Percentiles rank a stretch among this genome's conserved stretches.
Conservation (phyloP, 2,888 invertebrate species). For the Xanthia togata region DNA sequence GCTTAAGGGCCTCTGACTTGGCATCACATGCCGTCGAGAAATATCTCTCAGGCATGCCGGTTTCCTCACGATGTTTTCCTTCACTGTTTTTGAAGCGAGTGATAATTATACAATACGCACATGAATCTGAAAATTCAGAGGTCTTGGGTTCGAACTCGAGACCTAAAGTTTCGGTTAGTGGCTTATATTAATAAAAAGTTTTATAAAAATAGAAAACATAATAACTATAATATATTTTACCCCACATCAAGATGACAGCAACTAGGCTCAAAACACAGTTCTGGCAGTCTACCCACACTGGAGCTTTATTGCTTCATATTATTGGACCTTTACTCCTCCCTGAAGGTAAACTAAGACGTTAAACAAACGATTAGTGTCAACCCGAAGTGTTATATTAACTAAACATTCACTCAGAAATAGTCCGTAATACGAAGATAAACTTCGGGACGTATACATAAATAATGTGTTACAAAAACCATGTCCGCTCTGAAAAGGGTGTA, state of each 20-base stretch:
- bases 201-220: background rate
- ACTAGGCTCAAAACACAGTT: background rate
- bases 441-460: background rate
- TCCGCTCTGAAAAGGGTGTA: no score
- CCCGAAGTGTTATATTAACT: constrained; percentile 33
- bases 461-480: no score
- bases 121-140: no score
- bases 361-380: constrained; percentile 46
- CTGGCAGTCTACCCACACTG: background rate
- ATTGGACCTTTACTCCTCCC: constrained; percentile 18
- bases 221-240: background rate
- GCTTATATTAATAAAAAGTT: background rate
- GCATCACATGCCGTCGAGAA: no score
- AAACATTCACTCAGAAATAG: constrained; percentile 26
- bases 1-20: no score
- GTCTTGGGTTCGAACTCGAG: no score
- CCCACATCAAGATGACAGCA: constrained; percentile 15
- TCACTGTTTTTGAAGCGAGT: no score
- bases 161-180: background rate
- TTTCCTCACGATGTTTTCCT: no score
- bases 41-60: no score
- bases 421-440: constrained; percentile 15
- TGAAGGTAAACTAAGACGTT: constrained; percentile 42
- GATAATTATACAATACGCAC: no score
- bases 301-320: constrained; percentile 14